Base-by-base conservation (phyloP, 2,113 vertebrate genomes). In the Heloderma charlesbogerti region DNA sequence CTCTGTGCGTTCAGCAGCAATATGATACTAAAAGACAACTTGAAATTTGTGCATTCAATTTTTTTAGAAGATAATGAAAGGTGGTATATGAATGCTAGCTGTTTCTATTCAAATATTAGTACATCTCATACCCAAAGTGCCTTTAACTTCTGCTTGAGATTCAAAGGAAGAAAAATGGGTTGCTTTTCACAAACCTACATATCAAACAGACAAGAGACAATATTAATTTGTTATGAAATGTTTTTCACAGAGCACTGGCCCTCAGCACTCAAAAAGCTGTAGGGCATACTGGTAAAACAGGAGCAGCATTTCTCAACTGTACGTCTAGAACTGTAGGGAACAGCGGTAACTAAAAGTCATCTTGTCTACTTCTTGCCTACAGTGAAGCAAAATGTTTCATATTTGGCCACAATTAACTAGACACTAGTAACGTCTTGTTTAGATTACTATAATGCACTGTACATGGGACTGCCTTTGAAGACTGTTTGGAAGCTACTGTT, bases 271-370 rank as follows among this genome's bases (percentile, higher is more conserved):
- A 45, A 67, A 77, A 84, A 57, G 57, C 63, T 69, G 0, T 22
- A 29, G 9, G 7, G 0, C 67, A 66, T 0, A 34, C 4, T 48
- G 31, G 79, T 60, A 22, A 88, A 79, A 29, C 79, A 89, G 88
- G n/a, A 29, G 60, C 45, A 93, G 69, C 88, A 77, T 93, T 95
- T 79, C 84, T 90, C 79, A 91, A 86, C 10, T 20, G 87, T 89
- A 91, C n/a, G 75, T 75, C 16, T 51, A 88, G 91, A 94, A 18
- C 40, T 89, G 0, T 0, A 31, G 27, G 48, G 29, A 20, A 29
- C 74, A 82, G 80, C 71, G 48, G 16, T n/a, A 72, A 54, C 31
- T 15, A 86, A 72, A 85, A 31, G 67, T 72, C 45, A 37, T 25
- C 45, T 54, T 71, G 67, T 48, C 45, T 71, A 34, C 16, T 43